These are phyloP conservation scores for Doryteuthis pealeii DNA, from an alignment of 1,140 invertebrate genomes.

Conservation along the genomic window DNA sequence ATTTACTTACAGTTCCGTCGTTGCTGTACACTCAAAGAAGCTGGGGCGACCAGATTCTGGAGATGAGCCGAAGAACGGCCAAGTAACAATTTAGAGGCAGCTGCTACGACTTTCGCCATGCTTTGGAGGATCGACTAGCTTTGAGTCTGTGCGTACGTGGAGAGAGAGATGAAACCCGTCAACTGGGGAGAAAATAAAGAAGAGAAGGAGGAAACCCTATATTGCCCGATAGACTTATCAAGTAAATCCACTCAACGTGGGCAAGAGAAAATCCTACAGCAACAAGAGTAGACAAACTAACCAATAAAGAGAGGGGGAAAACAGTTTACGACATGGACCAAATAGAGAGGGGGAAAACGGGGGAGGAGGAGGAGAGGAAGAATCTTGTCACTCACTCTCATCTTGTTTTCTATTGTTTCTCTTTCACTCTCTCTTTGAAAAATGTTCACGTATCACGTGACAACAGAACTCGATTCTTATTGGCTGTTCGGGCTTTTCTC, in stretches of 20 bases:
- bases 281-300: background rate
- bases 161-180: no score
- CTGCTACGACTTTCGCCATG: background rate
- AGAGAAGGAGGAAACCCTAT: no score
- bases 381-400: background rate
- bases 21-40: constrained; percentile 34
- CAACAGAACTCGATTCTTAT: no score
- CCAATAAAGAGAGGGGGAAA: background rate
- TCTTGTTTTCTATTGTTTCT: background rate
- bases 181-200: no score
- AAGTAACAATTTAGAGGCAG: constrained; percentile 24
- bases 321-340: background rate
- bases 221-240: no score
- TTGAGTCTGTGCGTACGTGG: constrained; percentile 14
- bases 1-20: constrained; percentile 53
- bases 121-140: background rate
- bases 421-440: background rate
- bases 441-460: no score
- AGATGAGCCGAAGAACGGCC: constrained; percentile 33
- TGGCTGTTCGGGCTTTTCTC: no score
- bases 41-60: constrained; percentile 42
- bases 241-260: no score
- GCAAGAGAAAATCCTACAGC: no score
- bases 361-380: background rate
- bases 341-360: background rate